These are phyloP conservation scores for Rhinogobius similis DNA, from an alignment of 2,113 vertebrate genomes.

Conservation along the genomic window DNA sequence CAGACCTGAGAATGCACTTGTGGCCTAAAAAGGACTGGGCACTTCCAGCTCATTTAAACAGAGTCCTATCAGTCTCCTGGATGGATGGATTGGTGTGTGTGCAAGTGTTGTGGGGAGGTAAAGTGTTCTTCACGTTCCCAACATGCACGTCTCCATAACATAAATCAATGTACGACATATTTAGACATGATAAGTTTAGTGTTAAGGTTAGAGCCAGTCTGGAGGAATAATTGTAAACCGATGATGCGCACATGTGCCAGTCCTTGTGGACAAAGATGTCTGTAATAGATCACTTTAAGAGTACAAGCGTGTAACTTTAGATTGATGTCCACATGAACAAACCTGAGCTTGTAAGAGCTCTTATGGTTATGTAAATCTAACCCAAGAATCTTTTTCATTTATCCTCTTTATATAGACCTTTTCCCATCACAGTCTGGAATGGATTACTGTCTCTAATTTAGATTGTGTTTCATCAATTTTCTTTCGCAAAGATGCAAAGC, in stretches of 20 bases:
- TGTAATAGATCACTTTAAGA: conserved; percentile 63
- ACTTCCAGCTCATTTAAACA: conserved; percentile 53
- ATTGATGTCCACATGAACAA: conserved; percentile 69
- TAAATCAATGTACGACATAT: conserved; percentile 11
- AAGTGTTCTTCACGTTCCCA: background rate
- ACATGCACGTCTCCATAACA: background rate
- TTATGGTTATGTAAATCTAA: conserved; percentile 72
- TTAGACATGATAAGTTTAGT: conserved; percentile 6
- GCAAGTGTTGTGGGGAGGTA: conserved; percentile 24
- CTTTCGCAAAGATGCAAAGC: conserved; percentile 63
- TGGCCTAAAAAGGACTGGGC: conserved; percentile 35
- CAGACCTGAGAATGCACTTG: conserved; percentile 51
- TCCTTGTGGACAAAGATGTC: conserved; percentile 43
- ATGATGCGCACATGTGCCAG: conserved; percentile 25
- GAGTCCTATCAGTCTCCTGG: conserved; percentile 22
- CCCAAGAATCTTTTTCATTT: conserved; percentile 63
- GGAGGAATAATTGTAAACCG: background rate
- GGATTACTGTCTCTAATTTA: conserved; percentile 71
- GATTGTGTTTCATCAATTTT: conserved; percentile 71
- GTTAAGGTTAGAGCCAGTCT: conserved; percentile 7
- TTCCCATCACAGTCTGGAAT: conserved; percentile 66
- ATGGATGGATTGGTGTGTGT: background rate
- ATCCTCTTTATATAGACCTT: conserved; percentile 56
- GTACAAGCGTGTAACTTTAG: conserved; percentile 70
- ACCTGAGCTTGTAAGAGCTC: conserved; percentile 69